A percentile compares a stretch with the other conserved stretches of the same genome.
Conservation (phyloP, 1,140 invertebrate species). For the Linepithema humile region DNA sequence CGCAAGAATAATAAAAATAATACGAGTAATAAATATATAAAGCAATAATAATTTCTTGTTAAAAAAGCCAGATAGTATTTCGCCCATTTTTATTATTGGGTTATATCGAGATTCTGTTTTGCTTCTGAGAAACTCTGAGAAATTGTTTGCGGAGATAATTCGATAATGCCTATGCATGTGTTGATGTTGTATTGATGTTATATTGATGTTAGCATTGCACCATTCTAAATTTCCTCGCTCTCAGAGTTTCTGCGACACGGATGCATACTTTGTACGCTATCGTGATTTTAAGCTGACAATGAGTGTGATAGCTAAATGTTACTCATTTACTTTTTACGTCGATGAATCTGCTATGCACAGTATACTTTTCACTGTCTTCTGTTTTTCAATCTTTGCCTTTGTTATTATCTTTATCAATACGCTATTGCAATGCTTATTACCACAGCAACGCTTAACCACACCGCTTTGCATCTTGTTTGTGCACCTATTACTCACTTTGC, state of each 20-base stretch:
- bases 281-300: constrained; percentile 28
- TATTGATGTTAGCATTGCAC: not conserved
- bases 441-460: not conserved
- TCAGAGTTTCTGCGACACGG: constrained; percentile 29
- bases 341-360: not conserved
- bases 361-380: not conserved
- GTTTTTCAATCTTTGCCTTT: not conserved
- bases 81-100: constrained; percentile 18
- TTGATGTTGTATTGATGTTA: not conserved
- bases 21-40: not conserved
- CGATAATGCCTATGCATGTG: not conserved
- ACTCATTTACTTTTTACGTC: constrained; percentile 38
- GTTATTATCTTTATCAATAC: not conserved
- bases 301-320: constrained; percentile 1
- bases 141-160: not conserved
- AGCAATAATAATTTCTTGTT: not conserved
- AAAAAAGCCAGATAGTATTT: constrained; percentile 20
- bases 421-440: constrained; percentile 2
- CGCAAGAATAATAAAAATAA: not conserved
- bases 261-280: constrained; percentile 36
- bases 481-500: constrained; percentile 7
- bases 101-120: constrained; percentile 32
- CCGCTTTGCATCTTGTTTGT: not conserved
- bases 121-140: constrained; percentile 38
- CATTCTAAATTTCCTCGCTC: constrained; percentile 7